phyloP scores from a whole-genome alignment of 92 coral and sea anemone genomes.

The Heliopora coerulea region DNA sequence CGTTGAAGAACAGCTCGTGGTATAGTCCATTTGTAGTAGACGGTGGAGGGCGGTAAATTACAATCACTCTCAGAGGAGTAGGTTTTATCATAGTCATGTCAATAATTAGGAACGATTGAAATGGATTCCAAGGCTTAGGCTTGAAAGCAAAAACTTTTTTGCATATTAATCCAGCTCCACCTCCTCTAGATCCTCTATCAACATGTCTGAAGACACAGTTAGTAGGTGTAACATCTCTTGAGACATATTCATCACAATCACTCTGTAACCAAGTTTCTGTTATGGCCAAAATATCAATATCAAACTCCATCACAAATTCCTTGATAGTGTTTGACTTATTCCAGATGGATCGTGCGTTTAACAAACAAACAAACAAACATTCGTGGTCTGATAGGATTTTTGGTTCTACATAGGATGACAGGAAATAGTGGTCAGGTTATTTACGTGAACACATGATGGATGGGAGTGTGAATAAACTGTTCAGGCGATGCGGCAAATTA shows the following conservation, averaged over 20 bases:
- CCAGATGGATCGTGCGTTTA: conserved; percentile 20
- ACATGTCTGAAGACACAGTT: conserved; percentile 21
- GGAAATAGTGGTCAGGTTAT: no score
- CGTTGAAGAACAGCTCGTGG: background rate
- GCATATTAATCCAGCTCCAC: conserved; percentile 22
- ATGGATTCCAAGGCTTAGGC: background rate
- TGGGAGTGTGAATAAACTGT: no score
- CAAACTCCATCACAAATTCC: background rate
- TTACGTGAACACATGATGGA: no score
- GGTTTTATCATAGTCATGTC: background rate
- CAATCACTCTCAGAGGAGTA: background rate
- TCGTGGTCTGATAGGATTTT: no score
- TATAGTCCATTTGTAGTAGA: conserved; percentile 1
- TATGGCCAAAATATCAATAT: conserved; percentile 14
- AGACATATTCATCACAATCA: background rate
- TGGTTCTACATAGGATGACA: no score
- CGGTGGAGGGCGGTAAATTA: conserved; percentile 7
- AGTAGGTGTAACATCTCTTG: conserved; percentile 1
- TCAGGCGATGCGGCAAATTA: no score
- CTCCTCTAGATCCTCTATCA: conserved; percentile 21
- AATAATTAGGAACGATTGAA: background rate
- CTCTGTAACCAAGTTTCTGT: conserved; percentile 27
- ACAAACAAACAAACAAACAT: background rate
- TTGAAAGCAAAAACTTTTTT: conserved; percentile 15
- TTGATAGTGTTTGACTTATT: conserved; percentile 15